Evolutionary conservation across 2,797 vertebrate species (phyloP).

Genomic region (Vespertilio murinus): DNA sequence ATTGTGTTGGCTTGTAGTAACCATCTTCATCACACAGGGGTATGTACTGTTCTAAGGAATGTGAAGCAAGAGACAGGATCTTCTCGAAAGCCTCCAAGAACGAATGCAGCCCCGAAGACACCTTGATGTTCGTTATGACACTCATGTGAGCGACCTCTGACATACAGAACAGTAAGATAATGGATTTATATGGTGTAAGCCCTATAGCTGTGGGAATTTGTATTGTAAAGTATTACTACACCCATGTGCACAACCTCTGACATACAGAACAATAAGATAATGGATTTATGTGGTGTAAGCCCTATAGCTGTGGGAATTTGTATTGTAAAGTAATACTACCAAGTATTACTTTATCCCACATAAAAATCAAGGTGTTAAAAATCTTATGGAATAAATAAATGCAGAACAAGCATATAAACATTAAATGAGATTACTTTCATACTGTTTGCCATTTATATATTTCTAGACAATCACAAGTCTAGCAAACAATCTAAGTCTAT

Average conservation of each 20-base stretch:
- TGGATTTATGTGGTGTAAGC: not conserved
- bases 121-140: not conserved
- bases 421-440: not conserved
- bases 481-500: not conserved
- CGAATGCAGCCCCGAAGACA: not conserved
- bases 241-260: too few species aligned
- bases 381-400: not conserved
- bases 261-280: not conserved
- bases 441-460: not conserved
- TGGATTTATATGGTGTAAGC: not conserved
- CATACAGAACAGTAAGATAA: not conserved
- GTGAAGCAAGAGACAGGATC: too few species aligned
- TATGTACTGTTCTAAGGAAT: constrained; percentile 76
- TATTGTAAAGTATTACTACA: too few species aligned
- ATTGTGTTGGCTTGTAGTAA: constrained; percentile 89
- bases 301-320: not conserved
- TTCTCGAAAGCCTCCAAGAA: not conserved
- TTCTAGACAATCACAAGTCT: not conserved
- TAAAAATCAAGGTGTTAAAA: not conserved
- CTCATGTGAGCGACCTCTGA: not conserved
- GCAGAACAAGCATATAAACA: not conserved
- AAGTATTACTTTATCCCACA: not conserved
- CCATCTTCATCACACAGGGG: constrained; percentile 90
- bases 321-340: too few species aligned
- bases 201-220: not conserved